Base-by-base conservation (phyloP, 2,888 invertebrate species). In the Nineta flava region DNA sequence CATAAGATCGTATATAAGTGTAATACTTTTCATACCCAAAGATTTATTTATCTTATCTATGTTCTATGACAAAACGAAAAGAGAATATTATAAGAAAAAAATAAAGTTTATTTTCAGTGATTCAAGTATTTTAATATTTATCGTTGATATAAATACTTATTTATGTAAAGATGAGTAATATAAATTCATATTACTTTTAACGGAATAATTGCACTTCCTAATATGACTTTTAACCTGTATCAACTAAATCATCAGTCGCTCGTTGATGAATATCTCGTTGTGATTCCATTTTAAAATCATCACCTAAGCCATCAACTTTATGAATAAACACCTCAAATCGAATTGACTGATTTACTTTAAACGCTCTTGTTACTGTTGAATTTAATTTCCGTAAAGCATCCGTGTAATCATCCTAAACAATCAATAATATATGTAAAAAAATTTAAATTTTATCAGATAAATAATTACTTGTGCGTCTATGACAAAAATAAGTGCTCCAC, bases 241-340 rank as follows among this genome's bases (percentile, higher is more conserved):
- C 95, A 26, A 79, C 76, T 51, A 99, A 73, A 66, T 97, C 95
- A 66, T 97, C 96, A 50, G 87, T 93, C 2, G 96, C 94, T 58
- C 94, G 73, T 59, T 97, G 94, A 67, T 96, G 95, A 60, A 99
- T 97, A 63, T 99, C 97, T 58, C 97, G 76, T 66, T 99, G 97
- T 16, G 93, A 93, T 72, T 99, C 99, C 80, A 99, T 96, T 74
- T 97, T 97, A 59, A 91, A 91, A 70, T 99, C 99, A 67, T 99
- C 99, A 50, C 94, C 92, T 17, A 99, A 77, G 10, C 99, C 97
- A 71, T 99, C 99, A 19, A 99, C 97, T 78, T 99, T 99, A 67
- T 99, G 97, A 61, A 99, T 96, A 65, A 97, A 99, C 43, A 90
- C 94, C 73, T 97, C 97, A 74, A 97, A 97, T 64, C 92, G 93